A percentile compares a stretch with the other conserved stretches of the same genome.
Evolutionary conservation across 2,113 vertebrate species (phyloP).

Genomic region (Myiozetetes cayanensis): DNA sequence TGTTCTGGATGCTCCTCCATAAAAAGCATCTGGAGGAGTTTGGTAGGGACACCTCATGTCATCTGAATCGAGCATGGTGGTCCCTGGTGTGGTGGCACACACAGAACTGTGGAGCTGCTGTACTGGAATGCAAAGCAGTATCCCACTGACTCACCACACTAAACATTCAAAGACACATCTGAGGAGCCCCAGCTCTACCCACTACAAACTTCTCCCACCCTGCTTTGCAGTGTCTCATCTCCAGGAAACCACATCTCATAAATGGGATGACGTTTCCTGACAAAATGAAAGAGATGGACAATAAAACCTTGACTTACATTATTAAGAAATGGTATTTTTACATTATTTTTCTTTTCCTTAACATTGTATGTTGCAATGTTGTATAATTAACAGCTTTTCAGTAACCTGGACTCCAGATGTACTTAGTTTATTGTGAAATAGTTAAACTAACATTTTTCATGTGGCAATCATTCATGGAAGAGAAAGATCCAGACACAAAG

Average conservation of each 20-base stretch:
- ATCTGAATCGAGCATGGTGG: rapidly evolving
- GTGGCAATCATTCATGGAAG: background rate
- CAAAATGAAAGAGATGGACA: background rate
- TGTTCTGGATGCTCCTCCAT: background rate
- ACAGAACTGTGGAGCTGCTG: rapidly evolving
- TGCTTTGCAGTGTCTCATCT: background rate
- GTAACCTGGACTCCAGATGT: background rate
- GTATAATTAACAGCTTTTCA: background rate
- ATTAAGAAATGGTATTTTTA: background rate
- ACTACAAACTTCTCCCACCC: background rate
- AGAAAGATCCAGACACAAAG: background rate
- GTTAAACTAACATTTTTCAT: background rate
- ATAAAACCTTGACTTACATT: background rate
- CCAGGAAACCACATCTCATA: background rate
- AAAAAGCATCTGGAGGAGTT: background rate
- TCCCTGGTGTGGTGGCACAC: background rate
- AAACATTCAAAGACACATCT: background rate
- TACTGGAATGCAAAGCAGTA: background rate
- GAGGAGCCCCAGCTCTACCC: background rate
- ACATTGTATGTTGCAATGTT: background rate
- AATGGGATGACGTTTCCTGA: background rate
- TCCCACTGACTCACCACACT: background rate
- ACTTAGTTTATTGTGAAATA: background rate
- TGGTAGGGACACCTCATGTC: background rate
- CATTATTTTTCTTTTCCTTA: background rate